phyloP scores from a whole-genome alignment of 2,113 vertebrate genomes.

The Poeciliopsis occidentalis region DNA sequence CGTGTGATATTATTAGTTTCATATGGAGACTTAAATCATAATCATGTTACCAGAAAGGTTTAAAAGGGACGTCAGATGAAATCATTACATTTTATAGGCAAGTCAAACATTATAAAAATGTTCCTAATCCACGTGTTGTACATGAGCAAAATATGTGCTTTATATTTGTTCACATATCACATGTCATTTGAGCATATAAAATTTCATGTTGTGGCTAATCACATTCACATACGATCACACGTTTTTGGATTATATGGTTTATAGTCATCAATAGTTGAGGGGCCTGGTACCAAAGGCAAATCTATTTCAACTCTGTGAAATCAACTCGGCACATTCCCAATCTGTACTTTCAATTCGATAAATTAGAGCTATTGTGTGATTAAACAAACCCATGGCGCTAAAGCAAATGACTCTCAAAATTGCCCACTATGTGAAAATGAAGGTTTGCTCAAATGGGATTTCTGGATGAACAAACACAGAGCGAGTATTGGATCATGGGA shows the following conservation, averaged over 20 bases:
- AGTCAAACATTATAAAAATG: background rate
- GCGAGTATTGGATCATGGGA: constrained; percentile 36
- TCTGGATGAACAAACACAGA: constrained; percentile 40
- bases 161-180: background rate
- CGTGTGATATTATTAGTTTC: too few species aligned
- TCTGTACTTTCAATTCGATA: constrained; percentile 28
- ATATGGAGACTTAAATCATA: too few species aligned
- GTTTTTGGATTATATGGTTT: constrained; percentile 41
- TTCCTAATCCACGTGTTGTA: too few species aligned
- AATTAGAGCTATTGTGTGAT: constrained; percentile 48
- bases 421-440: constrained; percentile 52
- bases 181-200: background rate
- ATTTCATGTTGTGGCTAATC: background rate
- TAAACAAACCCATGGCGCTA: constrained; percentile 35
- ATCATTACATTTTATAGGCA: background rate
- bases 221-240: background rate
- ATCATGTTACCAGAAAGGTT: background rate
- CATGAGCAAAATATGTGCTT: background rate
- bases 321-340: constrained; percentile 16
- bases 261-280: constrained; percentile 28
- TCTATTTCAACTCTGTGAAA: constrained; percentile 35
- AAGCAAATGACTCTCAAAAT: constrained; percentile 44
- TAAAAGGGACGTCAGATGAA: background rate
- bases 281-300: constrained; percentile 33
- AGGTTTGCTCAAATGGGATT: constrained; percentile 55